phyloP scores from a whole-genome alignment of 2,113 vertebrate species.

The Tauraco erythrolophus region DNA sequence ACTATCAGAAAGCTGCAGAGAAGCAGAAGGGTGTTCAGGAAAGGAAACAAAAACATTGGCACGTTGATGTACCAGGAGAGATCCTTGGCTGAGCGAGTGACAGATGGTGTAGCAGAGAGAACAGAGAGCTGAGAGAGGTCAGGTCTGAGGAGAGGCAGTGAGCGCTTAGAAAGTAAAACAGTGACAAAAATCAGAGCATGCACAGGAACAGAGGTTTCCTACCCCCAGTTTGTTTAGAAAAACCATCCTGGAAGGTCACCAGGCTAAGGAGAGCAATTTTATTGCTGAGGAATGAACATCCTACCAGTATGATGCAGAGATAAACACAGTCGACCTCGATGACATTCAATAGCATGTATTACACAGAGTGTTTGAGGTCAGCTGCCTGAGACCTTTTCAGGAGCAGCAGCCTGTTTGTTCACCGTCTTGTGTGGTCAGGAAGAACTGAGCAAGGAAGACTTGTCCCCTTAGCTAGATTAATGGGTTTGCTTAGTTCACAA shows the following conservation, averaged over 20 bases:
- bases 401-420: background rate
- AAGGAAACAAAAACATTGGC: slow-evolving; percentile 47
- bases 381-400: background rate
- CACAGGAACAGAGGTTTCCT: background rate
- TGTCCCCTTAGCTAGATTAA: background rate
- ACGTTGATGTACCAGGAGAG: slow-evolving; percentile 14
- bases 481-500: background rate
- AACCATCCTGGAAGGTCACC: background rate
- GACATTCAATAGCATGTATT: background rate
- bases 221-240: background rate
- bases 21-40: slow-evolving; percentile 32
- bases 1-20: background rate
- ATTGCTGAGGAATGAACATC: background rate
- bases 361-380: background rate
- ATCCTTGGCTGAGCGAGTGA: slow-evolving; percentile 23
- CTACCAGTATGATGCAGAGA: background rate
- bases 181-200: background rate
- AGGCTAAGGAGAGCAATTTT: background rate
- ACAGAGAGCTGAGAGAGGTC: slow-evolving; percentile 31
- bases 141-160: background rate
- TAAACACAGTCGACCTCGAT: background rate
- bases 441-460: background rate
- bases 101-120: slow-evolving; percentile 43
- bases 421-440: background rate
- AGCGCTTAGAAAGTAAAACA: background rate